These are phyloP conservation scores for Cotesia vestalis DNA, from an alignment of 1,140 invertebrate genomes.

Conservation along the genomic window DNA sequence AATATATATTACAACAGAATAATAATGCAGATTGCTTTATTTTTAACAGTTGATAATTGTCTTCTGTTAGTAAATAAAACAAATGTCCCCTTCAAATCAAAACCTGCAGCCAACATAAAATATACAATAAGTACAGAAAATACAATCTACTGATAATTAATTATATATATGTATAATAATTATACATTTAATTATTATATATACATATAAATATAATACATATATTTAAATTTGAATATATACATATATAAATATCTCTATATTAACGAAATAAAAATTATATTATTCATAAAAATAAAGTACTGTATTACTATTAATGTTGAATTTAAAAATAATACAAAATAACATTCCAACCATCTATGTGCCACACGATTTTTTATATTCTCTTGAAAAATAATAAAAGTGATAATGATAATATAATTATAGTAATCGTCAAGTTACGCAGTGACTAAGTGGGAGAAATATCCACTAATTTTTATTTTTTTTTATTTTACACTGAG, in stretches of 20 bases:
- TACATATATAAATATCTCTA: conserved; percentile 52
- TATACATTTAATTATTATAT: conserved; percentile 52
- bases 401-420: conserved; percentile 31
- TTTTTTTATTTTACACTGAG: no score
- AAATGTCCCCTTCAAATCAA: conserved; percentile 62
- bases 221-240: conserved; percentile 51
- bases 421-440: conserved; percentile 34
- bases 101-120: conserved; percentile 64
- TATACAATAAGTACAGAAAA: conserved; percentile 59
- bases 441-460: conserved; percentile 7
- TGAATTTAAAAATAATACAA: conserved; percentile 58
- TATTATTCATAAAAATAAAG: conserved; percentile 62
- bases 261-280: conserved; percentile 51
- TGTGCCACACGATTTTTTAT: conserved; percentile 67
- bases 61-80: conserved; percentile 42
- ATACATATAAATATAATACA: conserved; percentile 50
- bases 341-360: conserved; percentile 67
- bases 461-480: neutral
- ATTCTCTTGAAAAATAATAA: conserved; percentile 57
- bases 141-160: conserved; percentile 60
- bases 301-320: conserved; percentile 60
- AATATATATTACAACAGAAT: conserved; percentile 35
- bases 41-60: conserved; percentile 21
- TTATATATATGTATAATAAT: conserved; percentile 52
- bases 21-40: conserved; percentile 38